These are phyloP conservation scores for Galagoides demidoff DNA, from an alignment of 2,797 vertebrate genomes.

Conservation along the genomic window DNA sequence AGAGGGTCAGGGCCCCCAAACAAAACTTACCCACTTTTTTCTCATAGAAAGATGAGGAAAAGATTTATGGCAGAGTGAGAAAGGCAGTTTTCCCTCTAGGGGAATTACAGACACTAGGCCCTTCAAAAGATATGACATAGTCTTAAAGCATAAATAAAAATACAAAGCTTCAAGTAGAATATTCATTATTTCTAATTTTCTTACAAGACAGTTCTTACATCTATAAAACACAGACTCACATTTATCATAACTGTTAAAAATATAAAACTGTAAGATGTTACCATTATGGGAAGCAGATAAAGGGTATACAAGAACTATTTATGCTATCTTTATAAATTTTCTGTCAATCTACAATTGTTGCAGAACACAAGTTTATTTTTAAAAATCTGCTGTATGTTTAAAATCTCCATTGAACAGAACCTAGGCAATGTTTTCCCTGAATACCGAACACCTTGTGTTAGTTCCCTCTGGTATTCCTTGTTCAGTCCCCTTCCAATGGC, in stretches of 20 bases:
- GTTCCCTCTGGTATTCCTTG: not conserved
- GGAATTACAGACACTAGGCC: not conserved
- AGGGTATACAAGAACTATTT: not conserved
- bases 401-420: not conserved
- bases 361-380: conserved; percentile 1
- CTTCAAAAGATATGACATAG: not conserved
- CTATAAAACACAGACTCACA: not conserved
- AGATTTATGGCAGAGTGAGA: not conserved
- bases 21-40: not conserved
- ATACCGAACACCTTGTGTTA: not conserved
- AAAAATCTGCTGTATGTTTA: not conserved
- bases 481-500: conserved; percentile 46
- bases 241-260: conserved; percentile 6
- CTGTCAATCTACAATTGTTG: conserved; percentile 27
- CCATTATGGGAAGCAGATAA: not conserved
- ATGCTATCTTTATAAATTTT: not conserved
- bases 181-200: not conserved
- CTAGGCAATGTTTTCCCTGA: not conserved
- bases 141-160: not conserved
- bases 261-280: not conserved
- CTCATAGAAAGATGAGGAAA: not conserved
- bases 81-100: not conserved
- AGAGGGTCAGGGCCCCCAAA: not conserved
- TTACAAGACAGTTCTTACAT: conserved; percentile 1
- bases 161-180: not conserved